These are phyloP conservation scores for Myripristis jacobus DNA, from an alignment of 2,797 vertebrate species.

Conservation along the genomic window DNA sequence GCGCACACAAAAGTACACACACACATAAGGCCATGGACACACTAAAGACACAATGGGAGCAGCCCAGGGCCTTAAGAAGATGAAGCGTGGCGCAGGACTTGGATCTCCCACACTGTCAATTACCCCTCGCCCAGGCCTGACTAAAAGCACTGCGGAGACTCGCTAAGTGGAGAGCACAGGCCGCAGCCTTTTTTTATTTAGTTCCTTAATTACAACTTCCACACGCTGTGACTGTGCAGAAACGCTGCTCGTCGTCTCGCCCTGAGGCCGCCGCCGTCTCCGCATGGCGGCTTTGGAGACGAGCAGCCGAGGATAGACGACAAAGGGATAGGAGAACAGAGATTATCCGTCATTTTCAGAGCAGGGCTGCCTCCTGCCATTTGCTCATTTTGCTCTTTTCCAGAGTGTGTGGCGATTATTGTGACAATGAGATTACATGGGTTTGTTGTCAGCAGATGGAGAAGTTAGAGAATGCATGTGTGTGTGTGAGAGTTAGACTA, in stretches of 20 bases:
- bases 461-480: conserved; percentile 18
- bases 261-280: neutral
- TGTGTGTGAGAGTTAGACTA: conserved; percentile 21
- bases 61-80: conserved; percentile 58
- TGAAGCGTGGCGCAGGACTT: conserved; percentile 64
- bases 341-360: conserved; percentile 65
- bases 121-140: conserved; percentile 62
- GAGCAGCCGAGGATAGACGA: conserved; percentile 56
- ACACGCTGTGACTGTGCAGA: conserved; percentile 60
- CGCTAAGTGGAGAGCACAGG: conserved; percentile 68
- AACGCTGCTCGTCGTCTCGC: conserved; percentile 45
- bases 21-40: conserved; percentile 29
- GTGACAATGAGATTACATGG: conserved; percentile 46
- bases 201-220: conserved; percentile 82
- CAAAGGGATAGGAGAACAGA: conserved; percentile 63
- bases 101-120: conserved; percentile 78
- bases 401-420: conserved; percentile 46
- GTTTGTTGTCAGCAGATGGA: conserved; percentile 38
- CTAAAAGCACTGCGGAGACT: conserved; percentile 60
- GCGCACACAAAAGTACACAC: conserved; percentile 11
- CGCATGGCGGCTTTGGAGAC: conserved; percentile 49
- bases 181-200: conserved; percentile 77
- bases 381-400: conserved; percentile 37
- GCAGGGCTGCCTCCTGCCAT: conserved; percentile 27
- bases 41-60: conserved; percentile 58